Base-by-base conservation (phyloP, 2,113 vertebrate species). In the Argyrosomus japonicus region DNA sequence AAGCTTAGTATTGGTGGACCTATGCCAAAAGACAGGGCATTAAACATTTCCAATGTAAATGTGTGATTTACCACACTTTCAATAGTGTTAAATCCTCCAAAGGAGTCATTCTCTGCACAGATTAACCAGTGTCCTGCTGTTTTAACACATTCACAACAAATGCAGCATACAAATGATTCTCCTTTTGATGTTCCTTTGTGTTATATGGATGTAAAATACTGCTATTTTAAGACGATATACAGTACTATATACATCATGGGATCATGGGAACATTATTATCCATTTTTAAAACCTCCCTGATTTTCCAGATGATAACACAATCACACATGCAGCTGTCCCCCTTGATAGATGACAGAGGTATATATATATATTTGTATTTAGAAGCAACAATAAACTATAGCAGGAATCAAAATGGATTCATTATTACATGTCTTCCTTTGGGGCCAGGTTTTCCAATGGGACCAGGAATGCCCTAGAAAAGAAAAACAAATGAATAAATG, bases 381-480 rank as follows among this genome's bases (percentile, higher is more conserved):
- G 14, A 69, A 18, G 47, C 17, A 77, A 43, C 45, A 50, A 25
- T 47, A 5, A 75, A 54, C 29, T 58, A 53, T 21, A 15, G 27
- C 29, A 80, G 23, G 8, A 71, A 73, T 62, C 2, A 43, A 72
- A 82, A 80, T 2, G 2, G 6, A 68, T 32, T 57, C 0, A 69
- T 62, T 57, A 76, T 95, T 96, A 99, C 98, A 90, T 94, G 96
- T 95, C 96, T 96, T 81, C 98, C 98, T 92, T 97, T 99, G 64
- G 92, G 94, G 17, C 98, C 98, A 82, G 91, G 96, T 91, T 96
- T 98, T 86, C 98, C 98, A 88, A 77, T 87, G 32, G 96, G 91
- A 68, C 98, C 98, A 85, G 94, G 95, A 91, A 95, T 89, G 19
- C 98, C 98, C 98, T 99, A 75, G 11, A 91, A 91, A 82, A 77